These are phyloP conservation scores for Drosophila pachea DNA, from an alignment of 1,140 invertebrate genomes.

Conservation along the genomic window DNA sequence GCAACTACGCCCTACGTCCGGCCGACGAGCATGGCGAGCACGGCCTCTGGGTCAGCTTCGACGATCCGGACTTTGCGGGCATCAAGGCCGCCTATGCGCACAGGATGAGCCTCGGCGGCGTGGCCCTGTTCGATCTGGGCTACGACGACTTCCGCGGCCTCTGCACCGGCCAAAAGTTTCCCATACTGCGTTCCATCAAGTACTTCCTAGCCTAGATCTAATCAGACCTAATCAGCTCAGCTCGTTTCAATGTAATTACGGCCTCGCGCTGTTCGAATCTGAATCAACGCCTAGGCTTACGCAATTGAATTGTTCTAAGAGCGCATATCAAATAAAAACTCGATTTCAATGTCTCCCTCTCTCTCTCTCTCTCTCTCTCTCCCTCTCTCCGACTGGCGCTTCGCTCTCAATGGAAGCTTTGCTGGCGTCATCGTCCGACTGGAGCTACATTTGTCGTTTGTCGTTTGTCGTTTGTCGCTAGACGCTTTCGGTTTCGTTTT, in stretches of 20 bases:
- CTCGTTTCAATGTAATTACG: slow-evolving; percentile 46
- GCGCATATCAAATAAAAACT: slow-evolving; percentile 38
- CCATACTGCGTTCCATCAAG: slow-evolving; percentile 83
- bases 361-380: not conserved
- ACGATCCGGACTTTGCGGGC: slow-evolving; percentile 90
- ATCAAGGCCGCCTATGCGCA: slow-evolving; percentile 88
- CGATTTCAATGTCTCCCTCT: slow-evolving; percentile 15
- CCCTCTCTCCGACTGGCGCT: not conserved
- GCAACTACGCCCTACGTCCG: slow-evolving; percentile 86
- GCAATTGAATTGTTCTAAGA: slow-evolving; percentile 51
- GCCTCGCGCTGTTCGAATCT: slow-evolving; percentile 18
- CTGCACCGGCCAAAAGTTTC: slow-evolving; percentile 87
- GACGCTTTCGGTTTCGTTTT: not conserved
- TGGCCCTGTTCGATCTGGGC: slow-evolving; percentile 89
- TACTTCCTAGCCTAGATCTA: slow-evolving; percentile 73
- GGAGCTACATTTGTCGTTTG: slow-evolving; percentile 45
- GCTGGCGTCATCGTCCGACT: slow-evolving; percentile 12
- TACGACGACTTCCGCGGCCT: slow-evolving; percentile 90
- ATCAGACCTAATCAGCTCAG: slow-evolving; percentile 49
- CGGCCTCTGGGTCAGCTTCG: slow-evolving; percentile 93
- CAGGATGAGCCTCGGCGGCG: slow-evolving; percentile 87
- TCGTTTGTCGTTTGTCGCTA: slow-evolving; percentile 8
- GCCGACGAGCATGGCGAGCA: slow-evolving; percentile 84
- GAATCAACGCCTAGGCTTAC: slow-evolving; percentile 40
- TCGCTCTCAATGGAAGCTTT: slow-evolving; percentile 31